Evolutionary conservation across 1,140 invertebrate genomes (phyloP).

Genomic region (Aphis craccivora): DNA sequence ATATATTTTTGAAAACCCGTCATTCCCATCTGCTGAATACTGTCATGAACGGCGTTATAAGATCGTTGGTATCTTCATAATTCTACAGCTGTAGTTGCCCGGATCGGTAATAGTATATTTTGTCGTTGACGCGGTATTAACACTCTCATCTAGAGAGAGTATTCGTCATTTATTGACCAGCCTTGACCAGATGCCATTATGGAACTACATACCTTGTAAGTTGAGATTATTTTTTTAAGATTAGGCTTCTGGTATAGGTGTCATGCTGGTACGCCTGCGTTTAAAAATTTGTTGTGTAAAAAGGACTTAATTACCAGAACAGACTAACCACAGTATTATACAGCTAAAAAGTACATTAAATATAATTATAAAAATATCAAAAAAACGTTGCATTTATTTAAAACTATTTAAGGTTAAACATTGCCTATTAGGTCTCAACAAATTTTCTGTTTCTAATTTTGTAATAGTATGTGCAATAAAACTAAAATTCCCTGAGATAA

Average conservation of each 20-base stretch:
- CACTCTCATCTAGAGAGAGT: neutral
- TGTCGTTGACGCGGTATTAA: neutral
- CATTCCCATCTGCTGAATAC: neutral
- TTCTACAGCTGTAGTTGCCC: neutral
- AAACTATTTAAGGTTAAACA: too few relatives aligned
- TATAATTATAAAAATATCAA: too few relatives aligned
- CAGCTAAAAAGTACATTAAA: too few relatives aligned
- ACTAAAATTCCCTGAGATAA: too few relatives aligned
- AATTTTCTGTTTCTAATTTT: too few relatives aligned
- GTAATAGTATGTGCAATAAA: too few relatives aligned
- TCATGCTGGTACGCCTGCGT: too few relatives aligned
- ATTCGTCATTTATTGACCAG: neutral
- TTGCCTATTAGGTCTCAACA: too few relatives aligned
- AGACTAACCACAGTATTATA: too few relatives aligned
- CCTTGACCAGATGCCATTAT: neutral
- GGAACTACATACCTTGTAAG: neutral
- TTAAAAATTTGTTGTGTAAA: too few relatives aligned
- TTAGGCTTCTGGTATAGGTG: neutral
- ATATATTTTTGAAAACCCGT: neutral
- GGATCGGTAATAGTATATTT: neutral
- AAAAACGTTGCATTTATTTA: too few relatives aligned
- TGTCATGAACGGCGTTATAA: neutral
- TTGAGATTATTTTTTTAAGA: neutral
- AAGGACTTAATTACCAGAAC: too few relatives aligned
- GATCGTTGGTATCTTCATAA: neutral